Evolutionary conservation across 2,113 vertebrate genomes (phyloP), one percentile per base, ranked within the genome.

Genomic region (Mustelus asterias): DNA sequence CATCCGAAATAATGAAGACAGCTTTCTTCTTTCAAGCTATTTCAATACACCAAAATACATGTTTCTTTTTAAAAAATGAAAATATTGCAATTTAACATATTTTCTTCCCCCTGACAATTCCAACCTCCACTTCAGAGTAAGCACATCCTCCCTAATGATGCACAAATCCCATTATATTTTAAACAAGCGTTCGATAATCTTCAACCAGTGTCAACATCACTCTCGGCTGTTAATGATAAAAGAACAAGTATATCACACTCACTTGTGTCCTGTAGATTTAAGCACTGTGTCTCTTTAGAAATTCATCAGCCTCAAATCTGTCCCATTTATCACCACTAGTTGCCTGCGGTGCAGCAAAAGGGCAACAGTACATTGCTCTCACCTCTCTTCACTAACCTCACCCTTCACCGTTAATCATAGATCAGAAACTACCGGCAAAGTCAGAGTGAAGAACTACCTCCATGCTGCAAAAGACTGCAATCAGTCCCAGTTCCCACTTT

Each of bases 321-420:
- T 37, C 89, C 89, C 22, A 54, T 93, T 93, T 76, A 54, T 14
- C 24, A 54, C 6, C 44, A 54, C 24, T 33, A 44, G 11, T 54
- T 13, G 41, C 60, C 88, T n/a, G 48, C 29, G 13, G 10, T 60
- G 88, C 33, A 90, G 58, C 94, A 72, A 37, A 54, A 95, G 94
- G 94, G 48, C 67, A 95, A 10, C 67, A 72, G 94, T 33, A 26
- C 69, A 54, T 72, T 95, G 94, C 26, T 72, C 93, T 94, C 93
- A 48, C 65, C 37, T 94, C 65, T 94, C 67, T 41, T 72, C 26
- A 72, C 72, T 44, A 22, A 95, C 20, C 48, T 76, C 72, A 37
- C 11, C 67, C 69, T 44, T 72, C 94, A 26, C 94, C 54, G 26
- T 29, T 95, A 70, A 95, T 93, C 89, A 67, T 11, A 37, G 33